phyloP scores from a whole-genome alignment of 2,113 vertebrate species.

The Neogale vison region DNA sequence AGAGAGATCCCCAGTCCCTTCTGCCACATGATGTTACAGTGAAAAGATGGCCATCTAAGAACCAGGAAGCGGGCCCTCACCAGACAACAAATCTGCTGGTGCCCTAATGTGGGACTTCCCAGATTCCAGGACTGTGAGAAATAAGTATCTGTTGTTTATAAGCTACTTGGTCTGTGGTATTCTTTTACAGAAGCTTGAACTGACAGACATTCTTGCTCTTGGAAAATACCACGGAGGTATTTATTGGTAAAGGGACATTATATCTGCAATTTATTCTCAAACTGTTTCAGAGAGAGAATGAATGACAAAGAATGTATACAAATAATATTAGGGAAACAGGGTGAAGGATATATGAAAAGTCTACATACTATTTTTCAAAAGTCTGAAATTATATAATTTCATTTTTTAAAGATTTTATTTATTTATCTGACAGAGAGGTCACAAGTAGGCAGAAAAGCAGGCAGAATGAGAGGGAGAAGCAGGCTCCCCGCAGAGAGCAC shows the following conservation, averaged over 20 bases:
- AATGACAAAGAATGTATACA: not conserved
- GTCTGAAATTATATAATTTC: not conserved
- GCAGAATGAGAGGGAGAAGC: too few relatives aligned
- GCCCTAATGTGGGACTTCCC: not conserved
- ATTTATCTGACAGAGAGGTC: too few relatives aligned
- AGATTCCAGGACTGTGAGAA: not conserved
- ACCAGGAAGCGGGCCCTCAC: not conserved
- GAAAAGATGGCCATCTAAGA: not conserved
- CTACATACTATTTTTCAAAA: not conserved
- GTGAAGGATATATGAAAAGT: not conserved
- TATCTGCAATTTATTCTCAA: not conserved
- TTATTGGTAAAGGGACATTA: not conserved
- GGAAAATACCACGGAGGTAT: not conserved
- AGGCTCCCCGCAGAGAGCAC: too few relatives aligned
- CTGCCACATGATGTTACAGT: not conserved
- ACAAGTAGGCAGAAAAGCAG: too few relatives aligned
- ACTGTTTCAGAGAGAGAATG: not conserved
- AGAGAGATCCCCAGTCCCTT: not conserved
- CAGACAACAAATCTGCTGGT: not conserved
- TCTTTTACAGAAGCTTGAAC: not conserved
- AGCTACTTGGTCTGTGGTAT: not conserved
- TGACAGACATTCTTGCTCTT: not conserved
- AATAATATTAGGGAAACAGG: not conserved
- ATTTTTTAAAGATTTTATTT: not conserved
- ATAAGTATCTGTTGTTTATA: not conserved